Evolutionary conservation across 2,888 invertebrate species (phyloP).

Genomic region (Tubulanus polymorphus): DNA sequence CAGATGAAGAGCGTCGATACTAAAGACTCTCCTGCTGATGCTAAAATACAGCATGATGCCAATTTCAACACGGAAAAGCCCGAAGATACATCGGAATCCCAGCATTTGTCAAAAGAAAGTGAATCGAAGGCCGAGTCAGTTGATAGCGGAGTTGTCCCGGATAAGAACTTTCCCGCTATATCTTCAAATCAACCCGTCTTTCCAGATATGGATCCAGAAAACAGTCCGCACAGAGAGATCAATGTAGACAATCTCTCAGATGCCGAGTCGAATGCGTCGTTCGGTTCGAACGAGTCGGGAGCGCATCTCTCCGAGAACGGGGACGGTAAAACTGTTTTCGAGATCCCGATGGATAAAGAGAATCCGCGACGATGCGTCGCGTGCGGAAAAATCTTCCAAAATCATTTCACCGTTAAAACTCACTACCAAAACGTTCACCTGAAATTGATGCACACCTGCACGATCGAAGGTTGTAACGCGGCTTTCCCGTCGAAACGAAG

Average conservation of each 20-base stretch:
- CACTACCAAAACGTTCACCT: slow-evolving; percentile 95
- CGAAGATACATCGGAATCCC: slow-evolving; percentile 45
- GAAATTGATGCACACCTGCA: slow-evolving; percentile 92
- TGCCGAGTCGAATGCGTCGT: slow-evolving; percentile 21
- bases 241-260: slow-evolving; percentile 14
- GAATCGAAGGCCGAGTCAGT: slow-evolving; percentile 29
- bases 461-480: slow-evolving; percentile 89
- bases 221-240: neutral
- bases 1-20: slow-evolving; percentile 13
- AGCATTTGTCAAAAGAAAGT: slow-evolving; percentile 75
- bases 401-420: slow-evolving; percentile 86
- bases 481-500: slow-evolving; percentile 90
- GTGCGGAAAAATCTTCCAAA: slow-evolving; percentile 90
- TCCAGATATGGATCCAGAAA: neutral
- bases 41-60: slow-evolving; percentile 8
- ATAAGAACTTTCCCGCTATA: neutral
- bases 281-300: neutral
- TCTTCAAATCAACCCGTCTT: neutral
- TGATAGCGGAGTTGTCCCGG: neutral
- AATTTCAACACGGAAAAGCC: slow-evolving; percentile 55
- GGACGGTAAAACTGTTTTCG: slow-evolving; percentile 46
- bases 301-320: neutral
- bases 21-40: slow-evolving; percentile 10
- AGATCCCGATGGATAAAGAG: slow-evolving; percentile 86
- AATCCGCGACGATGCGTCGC: slow-evolving; percentile 87